These are phyloP conservation scores for Thomomys bottae DNA, from an alignment of 2,113 vertebrate species.

Conservation along the genomic window DNA sequence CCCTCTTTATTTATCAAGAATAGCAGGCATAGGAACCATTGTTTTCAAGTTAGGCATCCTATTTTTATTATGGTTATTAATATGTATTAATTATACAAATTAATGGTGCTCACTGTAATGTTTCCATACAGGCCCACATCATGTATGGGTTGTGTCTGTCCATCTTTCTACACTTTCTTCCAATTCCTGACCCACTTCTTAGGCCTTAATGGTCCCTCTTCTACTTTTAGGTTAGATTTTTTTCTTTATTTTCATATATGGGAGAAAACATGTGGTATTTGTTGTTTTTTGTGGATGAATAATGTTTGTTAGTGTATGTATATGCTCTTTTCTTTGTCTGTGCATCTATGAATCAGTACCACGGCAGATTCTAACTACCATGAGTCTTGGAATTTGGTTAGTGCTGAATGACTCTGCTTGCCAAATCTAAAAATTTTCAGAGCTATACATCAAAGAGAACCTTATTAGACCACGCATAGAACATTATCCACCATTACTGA, in stretches of 20 bases:
- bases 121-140: neutral
- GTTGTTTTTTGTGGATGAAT: neutral
- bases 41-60: too few relatives aligned
- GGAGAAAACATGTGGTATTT: neutral
- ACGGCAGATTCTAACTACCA: neutral
- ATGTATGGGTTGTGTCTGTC: neutral
- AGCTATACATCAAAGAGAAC: neutral
- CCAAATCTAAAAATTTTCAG: neutral
- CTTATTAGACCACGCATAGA: slow-evolving; percentile 11
- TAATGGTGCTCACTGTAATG: neutral
- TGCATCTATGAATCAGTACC: neutral
- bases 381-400: neutral
- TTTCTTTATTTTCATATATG: neutral
- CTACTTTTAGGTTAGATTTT: neutral
- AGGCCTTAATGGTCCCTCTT: neutral
- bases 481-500: neutral
- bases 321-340: neutral
- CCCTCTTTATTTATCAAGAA: too few relatives aligned
- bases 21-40: neutral
- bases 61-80: neutral
- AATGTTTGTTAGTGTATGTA: neutral
- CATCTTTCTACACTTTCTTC: neutral
- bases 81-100: neutral
- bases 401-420: neutral
- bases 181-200: neutral